A percentile compares a stretch with the other conserved stretches of the same genome.
These are phyloP conservation scores for Cremastinae sp. DNA, from an alignment of 2,888 invertebrate species.

Conservation along the genomic window DNA sequence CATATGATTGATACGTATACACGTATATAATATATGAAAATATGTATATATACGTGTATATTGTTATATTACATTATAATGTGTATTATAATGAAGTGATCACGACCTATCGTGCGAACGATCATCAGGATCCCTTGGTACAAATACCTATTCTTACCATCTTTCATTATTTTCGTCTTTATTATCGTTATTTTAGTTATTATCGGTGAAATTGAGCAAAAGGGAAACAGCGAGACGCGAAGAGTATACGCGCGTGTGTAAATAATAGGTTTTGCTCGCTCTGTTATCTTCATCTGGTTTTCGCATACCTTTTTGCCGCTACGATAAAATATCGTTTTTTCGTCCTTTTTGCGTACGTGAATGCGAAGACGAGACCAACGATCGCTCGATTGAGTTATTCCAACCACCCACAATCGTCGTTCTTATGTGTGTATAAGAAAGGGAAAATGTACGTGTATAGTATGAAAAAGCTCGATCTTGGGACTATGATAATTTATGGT, in stretches of 20 bases:
- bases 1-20: no score
- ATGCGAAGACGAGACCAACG: no score
- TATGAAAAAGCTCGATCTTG: no score
- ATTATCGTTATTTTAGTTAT: slow-evolving; percentile 47
- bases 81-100: slow-evolving; percentile 56
- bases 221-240: slow-evolving; percentile 3
- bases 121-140: slow-evolving; percentile 42
- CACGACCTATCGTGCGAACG: slow-evolving; percentile 28
- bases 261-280: slow-evolving; percentile 14
- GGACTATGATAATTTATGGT: neutral
- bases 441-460: no score
- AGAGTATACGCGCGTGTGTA: slow-evolving; percentile 14
- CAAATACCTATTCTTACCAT: slow-evolving; percentile 5
- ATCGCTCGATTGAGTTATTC: slow-evolving; percentile 37
- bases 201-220: slow-evolving; percentile 9
- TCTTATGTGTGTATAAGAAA: neutral
- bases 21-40: slow-evolving; percentile 4
- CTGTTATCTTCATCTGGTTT: neutral
- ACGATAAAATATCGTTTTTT: neutral
- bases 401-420: slow-evolving; percentile 21
- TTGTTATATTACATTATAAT: slow-evolving; percentile 38
- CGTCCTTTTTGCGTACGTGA: no score
- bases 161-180: slow-evolving; percentile 27
- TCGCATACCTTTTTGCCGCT: neutral
- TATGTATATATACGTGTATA: slow-evolving; percentile 13